phyloP scores from a whole-genome alignment of 2,797 vertebrate species.

The Holocentrus rufus region DNA sequence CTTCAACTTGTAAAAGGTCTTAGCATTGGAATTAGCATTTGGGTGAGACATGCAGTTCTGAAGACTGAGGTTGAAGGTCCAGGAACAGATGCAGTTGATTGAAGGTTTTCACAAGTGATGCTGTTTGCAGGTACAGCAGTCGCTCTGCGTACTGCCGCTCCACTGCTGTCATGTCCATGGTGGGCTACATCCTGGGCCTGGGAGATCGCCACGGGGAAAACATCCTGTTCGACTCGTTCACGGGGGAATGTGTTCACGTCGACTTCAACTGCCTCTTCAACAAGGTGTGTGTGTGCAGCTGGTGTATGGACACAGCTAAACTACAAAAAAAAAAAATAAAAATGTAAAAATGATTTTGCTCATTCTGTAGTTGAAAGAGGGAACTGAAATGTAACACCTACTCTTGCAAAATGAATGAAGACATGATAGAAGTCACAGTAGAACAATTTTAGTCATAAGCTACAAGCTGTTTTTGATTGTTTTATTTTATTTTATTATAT shows the following conservation, averaged over 20 bases:
- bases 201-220: conserved; percentile 98
- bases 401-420: too few relatives aligned
- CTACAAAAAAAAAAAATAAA: too few relatives aligned
- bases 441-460: too few relatives aligned
- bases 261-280: conserved; percentile 99
- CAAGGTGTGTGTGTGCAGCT: conserved; percentile 86
- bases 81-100: background rate
- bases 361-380: too few relatives aligned
- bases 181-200: conserved; percentile 95
- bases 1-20: background rate
- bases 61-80: background rate
- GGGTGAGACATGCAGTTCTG: background rate
- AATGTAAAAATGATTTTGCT: too few relatives aligned
- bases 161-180: conserved; percentile 99
- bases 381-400: too few relatives aligned
- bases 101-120: background rate
- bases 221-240: conserved; percentile 96
- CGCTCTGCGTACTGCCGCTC: conserved; percentile 97
- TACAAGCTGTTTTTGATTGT: too few relatives aligned
- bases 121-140: conserved; percentile 91
- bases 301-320: too few relatives aligned
- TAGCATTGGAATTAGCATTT: background rate
- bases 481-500: too few relatives aligned
- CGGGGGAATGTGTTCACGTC: conserved; percentile 96
- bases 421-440: too few relatives aligned